These are phyloP conservation scores for Nomia melanderi DNA, from an alignment of 1,140 invertebrate species.

Conservation along the genomic window DNA sequence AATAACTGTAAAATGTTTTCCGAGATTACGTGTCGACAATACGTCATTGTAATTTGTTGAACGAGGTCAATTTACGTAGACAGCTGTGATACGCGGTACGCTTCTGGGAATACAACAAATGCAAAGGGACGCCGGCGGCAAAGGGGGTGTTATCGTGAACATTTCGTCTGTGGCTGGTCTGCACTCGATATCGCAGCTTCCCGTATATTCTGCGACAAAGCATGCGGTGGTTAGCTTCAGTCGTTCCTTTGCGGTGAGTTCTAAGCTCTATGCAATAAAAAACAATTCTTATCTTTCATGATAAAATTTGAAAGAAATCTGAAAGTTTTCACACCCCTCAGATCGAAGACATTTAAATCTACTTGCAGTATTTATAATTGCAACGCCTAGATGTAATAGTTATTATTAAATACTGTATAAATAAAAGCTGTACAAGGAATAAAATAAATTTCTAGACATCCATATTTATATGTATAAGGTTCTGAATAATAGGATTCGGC, in stretches of 20 bases:
- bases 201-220: slow-evolving; percentile 86
- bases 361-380: no score
- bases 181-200: slow-evolving; percentile 81
- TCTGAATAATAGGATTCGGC: no score
- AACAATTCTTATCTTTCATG: no score
- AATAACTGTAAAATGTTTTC: neutral
- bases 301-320: no score
- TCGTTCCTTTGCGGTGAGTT: slow-evolving; percentile 77
- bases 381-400: no score
- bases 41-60: neutral
- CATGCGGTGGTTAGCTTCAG: slow-evolving; percentile 83
- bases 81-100: slow-evolving; percentile 75
- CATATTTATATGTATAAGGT: no score
- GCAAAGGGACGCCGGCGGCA: slow-evolving; percentile 83
- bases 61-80: slow-evolving; percentile 65
- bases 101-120: slow-evolving; percentile 80
- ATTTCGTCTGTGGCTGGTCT: slow-evolving; percentile 84
- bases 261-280: neutral
- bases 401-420: no score
- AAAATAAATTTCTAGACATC: no score
- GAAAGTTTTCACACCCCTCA: no score
- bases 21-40: neutral
- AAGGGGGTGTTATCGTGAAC: slow-evolving; percentile 85
- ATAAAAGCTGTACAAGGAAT: no score
- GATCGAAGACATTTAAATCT: no score